Conservation (phyloP, 1,140 invertebrate genomes). For the Leptonema lineaticorne region DNA sequence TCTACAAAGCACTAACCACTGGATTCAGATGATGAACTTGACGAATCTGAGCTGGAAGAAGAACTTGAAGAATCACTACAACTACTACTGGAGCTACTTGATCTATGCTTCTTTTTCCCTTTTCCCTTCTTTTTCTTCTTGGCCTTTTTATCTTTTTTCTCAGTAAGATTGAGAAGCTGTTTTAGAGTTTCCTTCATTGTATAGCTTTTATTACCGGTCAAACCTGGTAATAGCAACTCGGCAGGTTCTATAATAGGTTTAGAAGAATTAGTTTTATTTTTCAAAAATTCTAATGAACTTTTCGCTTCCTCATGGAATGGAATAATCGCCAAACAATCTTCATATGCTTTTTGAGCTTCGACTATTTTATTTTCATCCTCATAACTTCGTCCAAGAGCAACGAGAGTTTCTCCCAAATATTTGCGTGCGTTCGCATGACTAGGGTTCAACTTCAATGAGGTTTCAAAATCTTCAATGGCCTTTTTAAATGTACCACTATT, state of each 20-base stretch:
- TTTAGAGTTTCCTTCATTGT: constrained; percentile 66
- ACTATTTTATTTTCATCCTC: constrained; percentile 82
- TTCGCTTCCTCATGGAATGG: constrained; percentile 83
- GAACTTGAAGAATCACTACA: constrained; percentile 64
- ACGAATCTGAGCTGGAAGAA: constrained; percentile 64
- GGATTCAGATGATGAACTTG: constrained; percentile 52
- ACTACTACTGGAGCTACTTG: constrained; percentile 66
- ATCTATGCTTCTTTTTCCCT: constrained; percentile 67
- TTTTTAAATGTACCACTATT: constrained; percentile 92
- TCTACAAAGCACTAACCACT: constrained; percentile 53
- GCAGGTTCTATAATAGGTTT: constrained; percentile 62
- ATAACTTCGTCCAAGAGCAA: constrained; percentile 80
- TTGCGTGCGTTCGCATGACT: constrained; percentile 92
- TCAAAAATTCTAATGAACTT: constrained; percentile 75
- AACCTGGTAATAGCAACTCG: constrained; percentile 59
- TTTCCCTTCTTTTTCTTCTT: constrained; percentile 73
- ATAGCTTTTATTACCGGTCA: constrained; percentile 55
- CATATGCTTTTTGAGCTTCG: constrained; percentile 82
- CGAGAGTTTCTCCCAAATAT: constrained; percentile 90
- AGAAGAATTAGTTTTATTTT: constrained; percentile 61
- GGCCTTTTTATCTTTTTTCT: constrained; percentile 68
- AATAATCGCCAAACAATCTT: constrained; percentile 76
- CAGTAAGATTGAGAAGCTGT: constrained; percentile 59
- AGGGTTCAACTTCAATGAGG: constrained; percentile 82
- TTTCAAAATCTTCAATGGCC: constrained; percentile 93